Base-by-base conservation (phyloP, 2,888 invertebrate genomes). In the Agrilus mali region DNA sequence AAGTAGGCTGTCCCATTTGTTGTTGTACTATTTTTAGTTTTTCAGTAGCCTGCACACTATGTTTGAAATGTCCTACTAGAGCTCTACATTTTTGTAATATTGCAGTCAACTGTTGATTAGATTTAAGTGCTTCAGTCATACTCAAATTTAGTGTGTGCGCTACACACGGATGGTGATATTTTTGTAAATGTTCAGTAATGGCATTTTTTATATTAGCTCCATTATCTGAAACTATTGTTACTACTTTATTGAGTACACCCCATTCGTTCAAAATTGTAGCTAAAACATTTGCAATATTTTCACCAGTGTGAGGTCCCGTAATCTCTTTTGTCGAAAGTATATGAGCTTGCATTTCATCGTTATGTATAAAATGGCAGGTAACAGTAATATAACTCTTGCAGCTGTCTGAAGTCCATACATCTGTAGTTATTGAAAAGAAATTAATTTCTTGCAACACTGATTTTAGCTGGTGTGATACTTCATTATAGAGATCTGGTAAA, bases 321-420 rank as follows among this genome's bases (percentile, higher is more conserved):
- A 55, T 16, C 47, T 57, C 50, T 41, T 36, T 38, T 3, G 53
- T 56, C 2, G 43, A 47, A 35, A 55, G 41, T 33, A 50, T 49
- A 3, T 7, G 38, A 4, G 52, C 35, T 6, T 39, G 36, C 15
- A 52, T 35, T 49, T 42, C 43, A 34, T 50, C 41, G 32, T 53
- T 33, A 39, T 41, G 44, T 36, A 55, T 54, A 48, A 56, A 56
- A 48, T 57, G 54, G 12, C 44, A 33, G 2, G 56, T 55, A n/a
- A 54, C 49, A 10, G 53, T 54, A 5, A 53, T 38, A 42, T 53
- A 58, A 1, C 48, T 33, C 38, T 35, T 50, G 17, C 48, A 51
- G 38, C 45, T 50, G 36, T 55, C 53, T 1, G 54, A 58, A 12
- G 50, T 51, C 56, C 55, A 56, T 7, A 56, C 53, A 39, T 57